These are phyloP conservation scores for Tenthredo distinguenda DNA, from an alignment of 2,888 invertebrate genomes.

Conservation along the genomic window DNA sequence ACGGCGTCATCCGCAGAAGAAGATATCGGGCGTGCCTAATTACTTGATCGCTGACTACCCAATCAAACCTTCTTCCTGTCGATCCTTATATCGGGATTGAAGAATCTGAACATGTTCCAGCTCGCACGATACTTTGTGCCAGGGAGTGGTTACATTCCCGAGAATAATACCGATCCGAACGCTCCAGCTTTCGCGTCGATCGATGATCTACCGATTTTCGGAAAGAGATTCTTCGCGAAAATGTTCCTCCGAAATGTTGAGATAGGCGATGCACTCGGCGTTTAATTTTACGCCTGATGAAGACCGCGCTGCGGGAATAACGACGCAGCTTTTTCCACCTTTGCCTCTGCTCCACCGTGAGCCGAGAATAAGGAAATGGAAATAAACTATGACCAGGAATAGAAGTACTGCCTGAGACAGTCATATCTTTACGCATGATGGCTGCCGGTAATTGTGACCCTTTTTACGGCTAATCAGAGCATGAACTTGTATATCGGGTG, in stretches of 20 bases:
- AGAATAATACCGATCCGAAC: background rate
- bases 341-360: background rate
- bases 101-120: conserved; percentile 14
- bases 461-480: conserved; percentile 68
- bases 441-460: conserved; percentile 65
- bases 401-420: conserved; percentile 45
- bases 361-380: conserved; percentile 35
- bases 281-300: too few relatives aligned
- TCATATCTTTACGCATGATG: conserved; percentile 66
- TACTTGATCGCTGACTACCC: conserved; percentile 72
- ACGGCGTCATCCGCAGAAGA: conserved; percentile 63
- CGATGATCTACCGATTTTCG: too few relatives aligned
- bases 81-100: conserved; percentile 13
- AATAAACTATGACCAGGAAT: conserved; percentile 34
- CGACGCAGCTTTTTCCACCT: background rate
- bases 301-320: too few relatives aligned
- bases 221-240: too few relatives aligned
- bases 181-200: too few relatives aligned
- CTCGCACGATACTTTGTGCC: conserved; percentile 26
- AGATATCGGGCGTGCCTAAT: conserved; percentile 77
- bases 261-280: too few relatives aligned
- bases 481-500: conserved; percentile 61
- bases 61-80: conserved; percentile 72
- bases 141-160: background rate
- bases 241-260: too few relatives aligned